Percentiles rank a stretch among this genome's conserved stretches.
Conservation (phyloP, 2,113 vertebrate genomes). For the Pionites leucogaster region DNA sequence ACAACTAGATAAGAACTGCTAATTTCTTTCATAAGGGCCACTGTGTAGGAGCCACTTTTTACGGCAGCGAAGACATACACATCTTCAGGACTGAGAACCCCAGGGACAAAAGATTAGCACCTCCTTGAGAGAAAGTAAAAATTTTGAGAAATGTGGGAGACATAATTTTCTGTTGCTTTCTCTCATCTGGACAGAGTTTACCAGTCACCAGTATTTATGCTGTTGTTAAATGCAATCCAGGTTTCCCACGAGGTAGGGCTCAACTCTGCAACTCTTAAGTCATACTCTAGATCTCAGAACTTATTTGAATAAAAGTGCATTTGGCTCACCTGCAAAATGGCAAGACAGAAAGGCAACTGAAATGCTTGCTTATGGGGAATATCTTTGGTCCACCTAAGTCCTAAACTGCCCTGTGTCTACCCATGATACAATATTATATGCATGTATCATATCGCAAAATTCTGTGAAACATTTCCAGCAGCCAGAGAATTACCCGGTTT, state of each 20-base stretch:
- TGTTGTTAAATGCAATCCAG: background rate
- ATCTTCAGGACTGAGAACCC: background rate
- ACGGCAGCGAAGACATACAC: background rate
- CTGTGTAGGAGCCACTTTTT: background rate
- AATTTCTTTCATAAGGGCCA: background rate
- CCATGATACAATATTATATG: background rate
- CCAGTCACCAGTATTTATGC: background rate
- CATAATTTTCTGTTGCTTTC: background rate
- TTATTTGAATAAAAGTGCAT: background rate
- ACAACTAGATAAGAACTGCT: background rate
- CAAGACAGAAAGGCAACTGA: background rate
- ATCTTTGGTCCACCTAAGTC: background rate
- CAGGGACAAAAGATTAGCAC: background rate
- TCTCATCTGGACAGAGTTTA: background rate
- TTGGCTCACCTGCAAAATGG: background rate
- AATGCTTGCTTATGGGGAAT: fast-evolving
- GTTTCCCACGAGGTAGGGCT: background rate
- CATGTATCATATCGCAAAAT: background rate
- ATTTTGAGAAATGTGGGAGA: background rate
- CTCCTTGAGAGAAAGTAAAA: background rate
- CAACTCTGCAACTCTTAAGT: background rate
- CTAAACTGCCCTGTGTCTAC: background rate
- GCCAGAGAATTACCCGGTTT: background rate
- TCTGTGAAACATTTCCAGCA: background rate
- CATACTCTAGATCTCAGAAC: background rate